Base-by-base conservation (phyloP, 2,888 invertebrate species). In the Coelogynopora nodosa region DNA sequence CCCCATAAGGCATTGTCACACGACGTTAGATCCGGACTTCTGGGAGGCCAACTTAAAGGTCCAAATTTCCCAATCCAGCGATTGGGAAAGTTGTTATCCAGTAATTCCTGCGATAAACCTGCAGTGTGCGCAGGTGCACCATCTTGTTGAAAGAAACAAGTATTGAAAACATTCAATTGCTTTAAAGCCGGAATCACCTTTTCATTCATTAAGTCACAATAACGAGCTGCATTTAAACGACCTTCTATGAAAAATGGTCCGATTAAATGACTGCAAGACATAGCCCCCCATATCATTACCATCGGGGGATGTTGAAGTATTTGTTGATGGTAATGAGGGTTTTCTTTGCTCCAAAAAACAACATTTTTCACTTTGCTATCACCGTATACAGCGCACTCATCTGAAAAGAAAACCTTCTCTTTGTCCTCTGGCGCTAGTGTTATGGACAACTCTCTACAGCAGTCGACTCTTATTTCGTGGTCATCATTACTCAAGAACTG, bases 261-360 rank as follows among this genome's bases (percentile, higher is more conserved):
- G 13, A 82, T 82, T 31, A 82, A 31, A 82, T 82, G 82, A 31
- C 31, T 82, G 30, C 31, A 31, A 30, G 82, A 82, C 30, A 82
- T 82, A 82, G 82, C 82, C 31, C 82, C n/a, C 82, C 82, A 82
- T 31, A 82, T 31, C 29, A 82, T 82, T 31, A 82, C 82, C 30
- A 82, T 82, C 30, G 29, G 81, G 31, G 82, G 82, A 82, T 82
- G 82, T 31, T 82, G 82, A 82, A 31, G 30, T 29, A 82, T 5
- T 82, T 82, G 29, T 31, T 82, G 30, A 82, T 82, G 31, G 82
- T 82, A 82, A 82, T 82, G 82, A 30, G 82, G 82, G 31, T 82
- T 82, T 82, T 82, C 82, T 31, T 82, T 82, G 30, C 30, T 31
- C 82, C 82, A 82, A 82, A 82, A 80, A 31, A 82, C 82, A 82